Percentiles rank a stretch among this genome's conserved stretches.
Evolutionary conservation across 2,888 invertebrate species (phyloP).

Genomic region (Perdita meconis): DNA sequence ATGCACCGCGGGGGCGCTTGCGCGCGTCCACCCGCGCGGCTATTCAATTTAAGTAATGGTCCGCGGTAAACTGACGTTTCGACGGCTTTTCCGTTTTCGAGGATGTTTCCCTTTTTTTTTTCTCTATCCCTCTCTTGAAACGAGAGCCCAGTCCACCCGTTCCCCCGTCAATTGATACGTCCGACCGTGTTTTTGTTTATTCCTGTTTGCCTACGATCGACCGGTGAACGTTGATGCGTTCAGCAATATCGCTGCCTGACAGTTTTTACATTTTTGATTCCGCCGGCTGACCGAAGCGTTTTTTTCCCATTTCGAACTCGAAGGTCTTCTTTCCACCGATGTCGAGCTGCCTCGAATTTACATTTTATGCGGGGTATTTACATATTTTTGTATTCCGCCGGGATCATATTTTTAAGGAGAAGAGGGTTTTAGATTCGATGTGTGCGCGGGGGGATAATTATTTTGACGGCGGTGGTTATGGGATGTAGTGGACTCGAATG

Average conservation of each 20-base stretch:
- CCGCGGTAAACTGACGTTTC: background rate
- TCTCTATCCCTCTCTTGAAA: background rate
- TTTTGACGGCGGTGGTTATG: background rate
- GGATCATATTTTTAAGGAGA: conserved; percentile 12
- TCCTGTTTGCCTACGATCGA: background rate
- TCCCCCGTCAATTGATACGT: conserved; percentile 6
- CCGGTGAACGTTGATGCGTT: background rate
- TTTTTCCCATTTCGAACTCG: conserved; percentile 18
- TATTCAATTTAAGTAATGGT: conserved; percentile 31
- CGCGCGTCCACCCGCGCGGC: background rate
- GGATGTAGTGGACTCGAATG: no score
- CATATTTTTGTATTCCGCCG: conserved; percentile 12
- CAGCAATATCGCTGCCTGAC: conserved; percentile 12
- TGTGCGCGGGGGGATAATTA: conserved; percentile 16
- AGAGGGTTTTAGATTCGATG: background rate
- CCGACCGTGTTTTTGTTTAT: conserved; percentile 1
- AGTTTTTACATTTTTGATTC: conserved; percentile 43
- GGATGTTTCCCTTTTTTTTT: background rate
- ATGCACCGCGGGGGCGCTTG: no score
- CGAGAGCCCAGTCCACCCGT: background rate
- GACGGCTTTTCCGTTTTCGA: background rate
- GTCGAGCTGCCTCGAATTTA: conserved; percentile 14
- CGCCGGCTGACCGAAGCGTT: background rate
- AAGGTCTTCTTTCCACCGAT: background rate
- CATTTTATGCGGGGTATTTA: conserved; percentile 12